Conservation (phyloP, 1,140 invertebrate species). For the Dreissena polymorpha region DNA sequence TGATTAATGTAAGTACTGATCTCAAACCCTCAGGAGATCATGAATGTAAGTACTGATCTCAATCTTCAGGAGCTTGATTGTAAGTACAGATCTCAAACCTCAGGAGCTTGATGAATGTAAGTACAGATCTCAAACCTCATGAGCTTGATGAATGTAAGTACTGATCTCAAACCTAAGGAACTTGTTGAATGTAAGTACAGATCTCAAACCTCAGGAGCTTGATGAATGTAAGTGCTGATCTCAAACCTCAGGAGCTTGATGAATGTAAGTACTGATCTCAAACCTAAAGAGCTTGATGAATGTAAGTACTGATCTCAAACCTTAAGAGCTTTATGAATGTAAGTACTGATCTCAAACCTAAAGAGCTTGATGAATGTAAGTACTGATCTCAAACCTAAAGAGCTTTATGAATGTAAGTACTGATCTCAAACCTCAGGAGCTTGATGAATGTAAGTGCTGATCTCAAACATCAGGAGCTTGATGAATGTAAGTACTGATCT, state of each 20-base stretch:
- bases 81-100: too few relatives aligned
- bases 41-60: constrained; percentile 83
- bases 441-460: constrained; percentile 91
- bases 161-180: too few relatives aligned
- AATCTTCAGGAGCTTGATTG: too few relatives aligned
- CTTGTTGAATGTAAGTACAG: too few relatives aligned
- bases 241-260: constrained; percentile 86
- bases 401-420: constrained; percentile 78
- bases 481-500: constrained; percentile 85
- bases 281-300: constrained; percentile 86
- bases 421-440: constrained; percentile 87
- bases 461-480: constrained; percentile 86
- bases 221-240: constrained; percentile 83
- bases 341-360: constrained; percentile 62
- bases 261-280: constrained; percentile 91
- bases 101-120: constrained; percentile 89
- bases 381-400: too few relatives aligned
- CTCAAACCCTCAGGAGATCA: constrained; percentile 85
- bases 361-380: too few relatives aligned
- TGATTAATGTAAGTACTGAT: constrained; percentile 91
- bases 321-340: constrained; percentile 88
- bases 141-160: constrained; percentile 86
- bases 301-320: constrained; percentile 90
- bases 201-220: too few relatives aligned
- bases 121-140: constrained; percentile 79